A percentile compares a stretch with the other conserved stretches of the same genome.
Evolutionary conservation across 2,888 invertebrate genomes (phyloP).

Genomic region (Trachelus stipa): DNA sequence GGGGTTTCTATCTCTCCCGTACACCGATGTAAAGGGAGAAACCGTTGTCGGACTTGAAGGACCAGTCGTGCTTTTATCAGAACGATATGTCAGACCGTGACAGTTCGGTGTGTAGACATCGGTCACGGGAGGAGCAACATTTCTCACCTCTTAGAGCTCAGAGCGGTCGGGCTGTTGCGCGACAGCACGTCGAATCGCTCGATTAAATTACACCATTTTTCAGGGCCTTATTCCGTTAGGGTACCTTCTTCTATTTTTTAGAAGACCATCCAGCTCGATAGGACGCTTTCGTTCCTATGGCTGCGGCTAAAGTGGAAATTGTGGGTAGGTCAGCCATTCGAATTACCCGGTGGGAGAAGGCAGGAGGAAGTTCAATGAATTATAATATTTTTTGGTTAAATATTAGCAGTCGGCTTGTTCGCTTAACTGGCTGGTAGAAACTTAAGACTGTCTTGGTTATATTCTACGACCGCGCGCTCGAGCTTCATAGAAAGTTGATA

Average conservation of each 20-base stretch:
- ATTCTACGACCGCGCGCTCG: neutral
- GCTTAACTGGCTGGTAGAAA: neutral
- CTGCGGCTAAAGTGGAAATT: neutral
- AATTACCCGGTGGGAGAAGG: neutral
- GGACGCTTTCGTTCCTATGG: neutral
- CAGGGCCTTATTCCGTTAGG: constrained; percentile 29
- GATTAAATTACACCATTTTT: constrained; percentile 55
- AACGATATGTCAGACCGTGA: constrained; percentile 62
- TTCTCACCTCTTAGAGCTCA: constrained; percentile 55
- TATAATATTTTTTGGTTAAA: neutral
- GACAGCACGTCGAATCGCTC: constrained; percentile 49
- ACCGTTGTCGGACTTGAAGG: constrained; percentile 38
- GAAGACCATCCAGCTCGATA: neutral
- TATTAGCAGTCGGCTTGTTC: neutral
- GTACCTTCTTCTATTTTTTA: neutral
- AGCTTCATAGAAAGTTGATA: neutral
- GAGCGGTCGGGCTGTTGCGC: constrained; percentile 36
- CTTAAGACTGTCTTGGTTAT: neutral
- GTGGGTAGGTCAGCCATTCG: neutral
- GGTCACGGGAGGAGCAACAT: constrained; percentile 56
- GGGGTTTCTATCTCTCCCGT: neutral
- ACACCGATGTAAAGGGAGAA: constrained; percentile 17
- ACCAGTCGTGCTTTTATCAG: constrained; percentile 58
- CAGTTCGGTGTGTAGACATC: constrained; percentile 60
- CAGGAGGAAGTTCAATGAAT: neutral